Percentiles rank a stretch among this genome's conserved stretches.
These are phyloP conservation scores for Mionectes olivaceus DNA, from an alignment of 2,797 vertebrate species.

Conservation along the genomic window DNA sequence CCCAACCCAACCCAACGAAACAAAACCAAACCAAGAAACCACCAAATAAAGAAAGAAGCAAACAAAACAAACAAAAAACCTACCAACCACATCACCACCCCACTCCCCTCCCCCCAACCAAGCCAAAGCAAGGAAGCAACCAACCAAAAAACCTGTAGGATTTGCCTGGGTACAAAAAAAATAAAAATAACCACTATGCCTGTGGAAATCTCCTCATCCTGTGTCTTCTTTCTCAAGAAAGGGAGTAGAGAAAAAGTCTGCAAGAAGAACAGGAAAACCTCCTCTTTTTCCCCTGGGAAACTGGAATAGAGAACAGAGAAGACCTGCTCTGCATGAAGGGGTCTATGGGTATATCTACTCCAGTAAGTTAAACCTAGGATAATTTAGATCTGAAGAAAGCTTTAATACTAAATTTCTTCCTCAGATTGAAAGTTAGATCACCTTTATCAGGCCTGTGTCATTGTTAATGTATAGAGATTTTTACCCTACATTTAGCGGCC, in stretches of 20 bases:
- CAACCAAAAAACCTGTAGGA: neutral
- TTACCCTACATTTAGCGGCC: neutral
- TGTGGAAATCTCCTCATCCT: neutral
- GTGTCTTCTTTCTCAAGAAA: neutral
- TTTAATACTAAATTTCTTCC: neutral
- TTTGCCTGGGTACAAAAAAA: fast-evolving
- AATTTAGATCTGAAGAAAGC: neutral
- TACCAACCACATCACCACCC: neutral
- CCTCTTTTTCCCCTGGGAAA: neutral
- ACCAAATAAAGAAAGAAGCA: neutral
- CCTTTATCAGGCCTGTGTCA: neutral
- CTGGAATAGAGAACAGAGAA: neutral
- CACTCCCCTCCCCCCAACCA: neutral
- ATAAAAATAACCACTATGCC: neutral
- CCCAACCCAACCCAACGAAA: too few relatives aligned
- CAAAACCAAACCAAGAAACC: neutral
- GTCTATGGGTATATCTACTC: neutral
- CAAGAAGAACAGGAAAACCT: neutral
- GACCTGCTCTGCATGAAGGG: fast-evolving
- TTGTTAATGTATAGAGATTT: neutral
- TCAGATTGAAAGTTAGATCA: neutral
- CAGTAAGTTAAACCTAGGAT: neutral
- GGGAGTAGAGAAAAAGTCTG: neutral
- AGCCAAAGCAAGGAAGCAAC: neutral
- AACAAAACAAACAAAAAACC: too few relatives aligned